Percentiles rank a stretch among this genome's conserved stretches.
These are phyloP conservation scores for Merops nubicus DNA, from an alignment of 2,113 vertebrate species.

Conservation along the genomic window DNA sequence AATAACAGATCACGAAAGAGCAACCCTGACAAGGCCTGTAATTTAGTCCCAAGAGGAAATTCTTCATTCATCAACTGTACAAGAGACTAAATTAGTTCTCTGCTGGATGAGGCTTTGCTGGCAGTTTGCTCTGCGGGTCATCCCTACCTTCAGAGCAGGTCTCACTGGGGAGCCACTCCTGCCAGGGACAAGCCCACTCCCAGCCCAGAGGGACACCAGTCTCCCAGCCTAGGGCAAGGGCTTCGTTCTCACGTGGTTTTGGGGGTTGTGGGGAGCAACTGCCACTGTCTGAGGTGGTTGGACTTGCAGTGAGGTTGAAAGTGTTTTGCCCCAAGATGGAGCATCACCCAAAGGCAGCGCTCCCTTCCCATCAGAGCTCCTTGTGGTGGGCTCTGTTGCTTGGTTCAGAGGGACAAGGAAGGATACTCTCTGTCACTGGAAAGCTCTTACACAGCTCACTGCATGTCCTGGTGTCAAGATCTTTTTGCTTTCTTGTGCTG, in stretches of 20 bases:
- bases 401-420: not conserved
- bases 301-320: not conserved
- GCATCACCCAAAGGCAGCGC: not conserved
- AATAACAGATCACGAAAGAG: slow-evolving; percentile 84
- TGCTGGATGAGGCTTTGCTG: slow-evolving; percentile 64
- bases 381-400: not conserved
- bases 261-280: not conserved
- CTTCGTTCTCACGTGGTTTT: not conserved
- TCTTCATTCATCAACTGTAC: slow-evolving; percentile 82
- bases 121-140: slow-evolving; percentile 57
- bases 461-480: not conserved
- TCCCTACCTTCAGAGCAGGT: slow-evolving; percentile 63
- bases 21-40: slow-evolving; percentile 79
- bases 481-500: not conserved
- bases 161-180: not conserved
- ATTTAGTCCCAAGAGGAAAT: slow-evolving; percentile 86
- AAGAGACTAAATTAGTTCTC: slow-evolving; percentile 79
- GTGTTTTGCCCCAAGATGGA: not conserved
- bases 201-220: not conserved
- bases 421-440: not conserved
- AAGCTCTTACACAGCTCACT: not conserved
- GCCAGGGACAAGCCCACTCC: not conserved
- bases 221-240: not conserved
- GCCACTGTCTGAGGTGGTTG: not conserved
- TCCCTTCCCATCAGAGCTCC: not conserved